These are phyloP conservation scores for Drosophila parabipectinata DNA, from an alignment of 1,140 invertebrate species.

Conservation along the genomic window DNA sequence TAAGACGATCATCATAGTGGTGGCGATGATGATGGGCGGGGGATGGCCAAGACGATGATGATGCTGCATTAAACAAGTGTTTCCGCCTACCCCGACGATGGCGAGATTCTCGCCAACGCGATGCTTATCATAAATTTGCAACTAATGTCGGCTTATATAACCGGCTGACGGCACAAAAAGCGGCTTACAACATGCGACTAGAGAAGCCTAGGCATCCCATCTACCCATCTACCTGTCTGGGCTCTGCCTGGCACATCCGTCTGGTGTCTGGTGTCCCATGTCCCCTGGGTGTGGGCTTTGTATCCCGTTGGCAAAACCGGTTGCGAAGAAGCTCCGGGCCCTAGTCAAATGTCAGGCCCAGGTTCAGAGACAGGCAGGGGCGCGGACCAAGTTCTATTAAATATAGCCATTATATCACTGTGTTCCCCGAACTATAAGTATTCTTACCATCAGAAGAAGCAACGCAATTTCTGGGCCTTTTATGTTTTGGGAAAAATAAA, in stretches of 20 bases:
- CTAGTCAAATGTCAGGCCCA: conserved; percentile 26
- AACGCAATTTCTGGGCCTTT: no score
- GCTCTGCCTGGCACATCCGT: neutral
- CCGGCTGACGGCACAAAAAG: conserved; percentile 21
- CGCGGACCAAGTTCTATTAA: neutral
- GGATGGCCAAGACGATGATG: conserved; percentile 21
- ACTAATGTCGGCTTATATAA: conserved; percentile 68
- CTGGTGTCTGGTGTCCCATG: neutral
- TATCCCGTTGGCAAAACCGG: conserved; percentile 24
- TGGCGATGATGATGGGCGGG: neutral
- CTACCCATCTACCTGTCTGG: conserved; percentile 7
- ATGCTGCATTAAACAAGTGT: conserved; percentile 45
- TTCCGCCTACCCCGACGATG: conserved; percentile 42
- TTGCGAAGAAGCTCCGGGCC: conserved; percentile 20
- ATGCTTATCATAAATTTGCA: conserved; percentile 63
- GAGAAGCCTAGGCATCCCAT: conserved; percentile 15
- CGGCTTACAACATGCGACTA: conserved; percentile 18
- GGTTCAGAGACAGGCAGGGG: neutral
- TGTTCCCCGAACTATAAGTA: no score
- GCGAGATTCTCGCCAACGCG: conserved; percentile 44
- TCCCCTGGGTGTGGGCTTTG: neutral
- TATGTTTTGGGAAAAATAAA: no score
- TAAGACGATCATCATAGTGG: neutral
- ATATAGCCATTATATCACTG: no score
- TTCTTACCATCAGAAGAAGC: no score